Conservation (phyloP, 2,888 invertebrate species). For the Sympetrum striolatum region DNA sequence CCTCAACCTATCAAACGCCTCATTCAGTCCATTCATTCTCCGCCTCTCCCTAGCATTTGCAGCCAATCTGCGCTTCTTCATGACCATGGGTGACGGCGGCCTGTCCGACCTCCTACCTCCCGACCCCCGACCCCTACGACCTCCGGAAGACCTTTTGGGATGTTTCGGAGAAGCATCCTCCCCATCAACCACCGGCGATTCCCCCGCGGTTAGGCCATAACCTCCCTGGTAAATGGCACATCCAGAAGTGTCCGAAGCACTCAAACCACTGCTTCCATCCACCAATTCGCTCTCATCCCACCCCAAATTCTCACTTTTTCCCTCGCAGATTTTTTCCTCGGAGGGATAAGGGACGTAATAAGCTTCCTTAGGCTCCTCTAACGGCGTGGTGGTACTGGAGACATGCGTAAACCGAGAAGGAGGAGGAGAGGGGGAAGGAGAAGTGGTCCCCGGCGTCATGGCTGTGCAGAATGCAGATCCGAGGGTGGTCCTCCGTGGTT, state of each 20-base stretch:
- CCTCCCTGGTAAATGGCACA: background rate
- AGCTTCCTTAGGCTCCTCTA: background rate
- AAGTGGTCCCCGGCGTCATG: constrained; percentile 14
- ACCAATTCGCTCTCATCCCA: background rate
- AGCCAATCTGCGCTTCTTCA: constrained; percentile 70
- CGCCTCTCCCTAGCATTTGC: constrained; percentile 78
- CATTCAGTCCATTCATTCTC: constrained; percentile 78
- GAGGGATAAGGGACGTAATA: background rate
- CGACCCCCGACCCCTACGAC: constrained; percentile 7
- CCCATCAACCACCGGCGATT: background rate
- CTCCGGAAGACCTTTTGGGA: background rate
- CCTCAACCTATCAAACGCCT: constrained; percentile 75
- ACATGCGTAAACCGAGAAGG: constrained; percentile 11
- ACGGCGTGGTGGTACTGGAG: constrained; percentile 5
- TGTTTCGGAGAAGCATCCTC: background rate
- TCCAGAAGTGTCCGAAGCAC: constrained; percentile 13
- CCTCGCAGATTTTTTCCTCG: background rate
- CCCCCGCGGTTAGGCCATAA: background rate
- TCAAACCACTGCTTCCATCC: constrained; percentile 29
- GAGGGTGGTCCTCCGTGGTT: constrained; percentile 12
- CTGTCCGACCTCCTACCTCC: constrained; percentile 8
- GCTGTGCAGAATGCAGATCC: background rate
- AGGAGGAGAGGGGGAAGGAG: background rate
- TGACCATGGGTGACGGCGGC: constrained; percentile 65
- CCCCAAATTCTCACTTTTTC: background rate